Evolutionary conservation across 64 coral and sea anemone species (phyloP).

Genomic region (Pocillopora damicornis): DNA sequence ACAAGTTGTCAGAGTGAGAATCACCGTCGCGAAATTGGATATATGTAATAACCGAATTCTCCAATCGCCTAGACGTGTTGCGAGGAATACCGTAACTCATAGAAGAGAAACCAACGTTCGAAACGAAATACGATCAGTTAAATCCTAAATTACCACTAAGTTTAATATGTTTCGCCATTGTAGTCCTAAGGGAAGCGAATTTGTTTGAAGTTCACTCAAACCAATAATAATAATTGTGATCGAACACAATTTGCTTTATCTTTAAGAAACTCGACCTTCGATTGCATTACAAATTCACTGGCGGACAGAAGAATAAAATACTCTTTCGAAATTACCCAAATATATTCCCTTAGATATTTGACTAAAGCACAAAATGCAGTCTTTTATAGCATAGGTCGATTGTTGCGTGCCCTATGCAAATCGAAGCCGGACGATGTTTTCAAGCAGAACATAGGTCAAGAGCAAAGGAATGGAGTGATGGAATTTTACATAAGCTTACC

Average conservation of each 20-base stretch:
- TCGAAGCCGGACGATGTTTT: not conserved
- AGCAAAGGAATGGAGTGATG: not conserved
- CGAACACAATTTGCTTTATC: not conserved
- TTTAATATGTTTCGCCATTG: not conserved
- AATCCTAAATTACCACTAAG: not conserved
- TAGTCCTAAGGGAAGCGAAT: not conserved
- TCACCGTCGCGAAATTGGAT: not conserved
- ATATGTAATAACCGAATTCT: not conserved
- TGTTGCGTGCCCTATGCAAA: not conserved
- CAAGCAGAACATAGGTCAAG: not conserved
- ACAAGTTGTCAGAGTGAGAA: not conserved
- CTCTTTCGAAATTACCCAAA: not conserved
- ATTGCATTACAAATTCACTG: constrained; percentile 19
- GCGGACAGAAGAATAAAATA: not conserved
- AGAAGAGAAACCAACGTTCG: not conserved
- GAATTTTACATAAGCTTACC: constrained; percentile 12
- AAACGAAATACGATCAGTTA: not conserved
- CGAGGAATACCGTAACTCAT: not conserved
- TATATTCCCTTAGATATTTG: not conserved
- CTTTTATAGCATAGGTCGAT: not conserved
- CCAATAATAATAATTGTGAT: constrained; percentile 10
- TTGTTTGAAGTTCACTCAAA: constrained; percentile 31
- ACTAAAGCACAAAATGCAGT: not conserved
- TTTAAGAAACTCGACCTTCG: not conserved
- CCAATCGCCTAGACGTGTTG: not conserved